Conservation (phyloP, 35 echinoderm and acorn worm species). For the Ptychodera flava region DNA sequence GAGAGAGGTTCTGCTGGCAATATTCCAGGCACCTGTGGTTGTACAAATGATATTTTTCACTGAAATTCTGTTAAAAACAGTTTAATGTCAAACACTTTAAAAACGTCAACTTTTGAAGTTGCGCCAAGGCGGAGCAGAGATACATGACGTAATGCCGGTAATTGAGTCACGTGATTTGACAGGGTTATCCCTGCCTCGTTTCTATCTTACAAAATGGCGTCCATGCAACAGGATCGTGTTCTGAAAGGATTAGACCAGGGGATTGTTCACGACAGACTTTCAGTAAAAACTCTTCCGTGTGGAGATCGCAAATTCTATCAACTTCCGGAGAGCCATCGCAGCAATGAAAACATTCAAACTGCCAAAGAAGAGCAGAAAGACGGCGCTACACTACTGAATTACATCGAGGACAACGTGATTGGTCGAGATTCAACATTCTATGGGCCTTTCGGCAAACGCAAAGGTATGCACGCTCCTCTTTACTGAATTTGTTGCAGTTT, state of each 20-base stretch:
- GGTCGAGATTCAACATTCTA: slow-evolving; percentile 48
- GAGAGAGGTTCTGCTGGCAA: too few species aligned
- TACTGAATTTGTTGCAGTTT: background rate
- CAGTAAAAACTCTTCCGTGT: background rate
- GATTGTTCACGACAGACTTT: background rate
- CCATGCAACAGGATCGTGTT: too few species aligned
- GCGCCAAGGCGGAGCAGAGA: too few species aligned
- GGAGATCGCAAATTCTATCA: background rate
- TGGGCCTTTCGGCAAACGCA: slow-evolving; percentile 66
- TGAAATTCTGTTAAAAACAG: too few species aligned
- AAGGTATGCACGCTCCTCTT: slow-evolving; percentile 30
- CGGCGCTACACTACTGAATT: slow-evolving; percentile 17
- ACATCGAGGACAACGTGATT: slow-evolving; percentile 69
- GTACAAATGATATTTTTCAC: too few species aligned
- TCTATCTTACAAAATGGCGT: too few species aligned
- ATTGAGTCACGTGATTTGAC: background rate
- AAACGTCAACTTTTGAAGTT: too few species aligned
- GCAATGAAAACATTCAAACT: background rate
- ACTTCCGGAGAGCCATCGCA: background rate
- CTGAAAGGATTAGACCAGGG: too few species aligned
- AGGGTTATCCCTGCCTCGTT: background rate
- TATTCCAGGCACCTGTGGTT: too few species aligned
- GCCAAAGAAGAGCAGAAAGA: background rate
- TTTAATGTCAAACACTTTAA: too few species aligned
- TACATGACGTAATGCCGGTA: too few species aligned